Conservation (phyloP, 2,797 vertebrate genomes). For the Ispidina picta region DNA sequence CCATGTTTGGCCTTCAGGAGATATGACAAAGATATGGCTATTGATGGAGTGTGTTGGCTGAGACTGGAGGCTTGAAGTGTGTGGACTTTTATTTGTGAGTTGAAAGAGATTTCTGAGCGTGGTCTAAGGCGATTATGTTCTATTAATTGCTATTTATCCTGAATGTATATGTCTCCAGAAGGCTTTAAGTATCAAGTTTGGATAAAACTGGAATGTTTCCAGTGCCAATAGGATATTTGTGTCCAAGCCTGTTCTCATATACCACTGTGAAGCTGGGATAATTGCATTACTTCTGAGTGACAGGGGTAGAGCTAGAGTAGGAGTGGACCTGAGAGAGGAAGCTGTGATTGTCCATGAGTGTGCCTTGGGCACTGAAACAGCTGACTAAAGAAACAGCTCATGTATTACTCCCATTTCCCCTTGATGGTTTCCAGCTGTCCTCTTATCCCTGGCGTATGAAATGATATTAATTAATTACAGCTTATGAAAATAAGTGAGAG, state of each 20-base stretch:
- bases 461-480: neutral
- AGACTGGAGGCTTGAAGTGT: neutral
- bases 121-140: neutral
- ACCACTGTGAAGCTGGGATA: neutral
- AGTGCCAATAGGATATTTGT: neutral
- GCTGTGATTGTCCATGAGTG: neutral
- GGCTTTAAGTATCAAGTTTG: slow-evolving; percentile 4
- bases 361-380: slow-evolving; percentile 4
- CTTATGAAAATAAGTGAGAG: slow-evolving; percentile 26
- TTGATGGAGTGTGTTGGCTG: neutral
- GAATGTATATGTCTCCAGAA: neutral
- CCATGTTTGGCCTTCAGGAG: slow-evolving; percentile 1
- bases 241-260: neutral
- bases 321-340: neutral
- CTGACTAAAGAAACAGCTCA: slow-evolving; percentile 40
- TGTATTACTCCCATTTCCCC: slow-evolving; percentile 18
- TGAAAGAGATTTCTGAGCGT: neutral
- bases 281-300: neutral
- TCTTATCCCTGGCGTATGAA: neutral
- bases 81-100: neutral
- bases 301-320: neutral
- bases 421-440: slow-evolving; percentile 55
- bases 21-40: neutral
- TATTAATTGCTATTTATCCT: slow-evolving; percentile 30
- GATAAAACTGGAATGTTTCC: slow-evolving; percentile 10